Percentiles rank a stretch among this genome's conserved stretches.
Evolutionary conservation across 1,140 invertebrate species (phyloP).

Genomic region (Hyles euphorbiae): DNA sequence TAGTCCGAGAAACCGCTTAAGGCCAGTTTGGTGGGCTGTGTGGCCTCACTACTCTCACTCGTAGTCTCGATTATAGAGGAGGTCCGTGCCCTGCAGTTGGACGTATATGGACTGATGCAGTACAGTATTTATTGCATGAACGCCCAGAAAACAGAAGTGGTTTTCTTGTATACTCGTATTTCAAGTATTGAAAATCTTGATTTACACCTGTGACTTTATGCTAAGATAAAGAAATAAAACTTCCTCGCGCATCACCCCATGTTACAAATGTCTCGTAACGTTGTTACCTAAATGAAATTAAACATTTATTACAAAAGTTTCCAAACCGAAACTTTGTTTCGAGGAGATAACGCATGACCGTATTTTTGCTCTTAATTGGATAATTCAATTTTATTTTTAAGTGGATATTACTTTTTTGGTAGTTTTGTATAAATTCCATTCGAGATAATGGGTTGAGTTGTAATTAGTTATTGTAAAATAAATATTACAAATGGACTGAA

Average conservation of each 20-base stretch:
- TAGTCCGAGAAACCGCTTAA: too few species aligned
- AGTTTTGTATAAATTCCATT: neutral
- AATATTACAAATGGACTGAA: too few species aligned
- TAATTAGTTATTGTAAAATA: too few species aligned
- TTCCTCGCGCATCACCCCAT: conserved; percentile 11
- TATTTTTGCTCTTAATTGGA: conserved; percentile 9
- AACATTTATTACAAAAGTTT: conserved; percentile 32
- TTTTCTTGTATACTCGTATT: too few species aligned
- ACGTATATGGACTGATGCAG: too few species aligned
- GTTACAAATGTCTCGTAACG: conserved; percentile 27
- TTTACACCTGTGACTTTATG: conserved; percentile 7
- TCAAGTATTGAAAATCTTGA: neutral
- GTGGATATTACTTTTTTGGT: neutral
- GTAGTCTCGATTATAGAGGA: too few species aligned
- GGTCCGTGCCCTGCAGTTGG: too few species aligned
- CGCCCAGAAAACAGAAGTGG: too few species aligned
- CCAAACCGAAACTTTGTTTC: conserved; percentile 11
- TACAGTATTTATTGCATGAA: too few species aligned
- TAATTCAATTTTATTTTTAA: conserved; percentile 1
- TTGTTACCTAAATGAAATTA: conserved; percentile 29
- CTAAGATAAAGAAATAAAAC: conserved; percentile 15
- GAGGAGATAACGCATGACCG: conserved; percentile 12
- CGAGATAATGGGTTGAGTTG: too few species aligned
- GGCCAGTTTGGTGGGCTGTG: too few species aligned
- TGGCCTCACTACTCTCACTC: too few species aligned